Evolutionary conservation across 2,888 invertebrate genomes (phyloP).

Genomic region (Acronicta aceris): DNA sequence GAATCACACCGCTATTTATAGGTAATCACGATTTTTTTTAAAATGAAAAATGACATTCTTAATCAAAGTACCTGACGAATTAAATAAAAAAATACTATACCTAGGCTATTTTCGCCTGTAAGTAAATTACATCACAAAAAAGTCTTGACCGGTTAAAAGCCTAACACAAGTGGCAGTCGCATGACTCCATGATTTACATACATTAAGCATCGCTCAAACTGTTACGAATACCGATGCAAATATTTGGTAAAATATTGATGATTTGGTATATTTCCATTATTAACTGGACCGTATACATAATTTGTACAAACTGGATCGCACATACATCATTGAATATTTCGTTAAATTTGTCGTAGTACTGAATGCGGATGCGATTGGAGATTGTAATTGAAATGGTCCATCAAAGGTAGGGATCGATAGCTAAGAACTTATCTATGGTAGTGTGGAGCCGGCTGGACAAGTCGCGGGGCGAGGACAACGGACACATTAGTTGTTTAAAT

Average conservation of each 20-base stretch:
- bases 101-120: too few relatives aligned
- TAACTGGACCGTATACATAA: slow-evolving; percentile 45
- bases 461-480: slow-evolving; percentile 59
- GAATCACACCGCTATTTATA: slow-evolving; percentile 13
- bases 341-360: slow-evolving; percentile 36
- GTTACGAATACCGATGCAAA: slow-evolving; percentile 59
- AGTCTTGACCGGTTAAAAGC: neutral
- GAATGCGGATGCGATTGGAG: slow-evolving; percentile 41
- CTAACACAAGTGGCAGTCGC: neutral
- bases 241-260: slow-evolving; percentile 56
- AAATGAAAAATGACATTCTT: neutral
- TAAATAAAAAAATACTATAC: too few relatives aligned
- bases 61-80: too few relatives aligned
- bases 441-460: slow-evolving; percentile 54
- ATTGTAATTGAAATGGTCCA: slow-evolving; percentile 37
- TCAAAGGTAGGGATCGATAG: slow-evolving; percentile 32
- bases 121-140: too few relatives aligned
- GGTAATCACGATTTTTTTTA: too few relatives aligned
- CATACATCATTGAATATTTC: slow-evolving; percentile 29
- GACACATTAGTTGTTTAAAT: slow-evolving; percentile 54
- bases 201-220: slow-evolving; percentile 33
- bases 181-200: slow-evolving; percentile 22
- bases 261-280: slow-evolving; percentile 59
- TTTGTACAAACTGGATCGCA: slow-evolving; percentile 43
- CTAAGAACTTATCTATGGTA: slow-evolving; percentile 49